Conservation (phyloP, 2,888 invertebrate genomes). For the Drosophila trichaetosa region DNA sequence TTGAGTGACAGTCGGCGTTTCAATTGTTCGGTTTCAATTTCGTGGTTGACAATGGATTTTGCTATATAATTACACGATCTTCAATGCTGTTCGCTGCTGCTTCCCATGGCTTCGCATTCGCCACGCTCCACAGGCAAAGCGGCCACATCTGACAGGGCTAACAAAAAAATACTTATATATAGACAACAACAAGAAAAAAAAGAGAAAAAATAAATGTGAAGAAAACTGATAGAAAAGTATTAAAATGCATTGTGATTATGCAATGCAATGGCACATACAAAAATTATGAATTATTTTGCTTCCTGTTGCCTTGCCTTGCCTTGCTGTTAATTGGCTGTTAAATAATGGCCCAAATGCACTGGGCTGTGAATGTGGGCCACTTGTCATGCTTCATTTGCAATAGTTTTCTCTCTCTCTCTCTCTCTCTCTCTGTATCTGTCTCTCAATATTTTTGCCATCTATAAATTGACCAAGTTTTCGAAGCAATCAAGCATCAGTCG, state of each 20-base stretch:
- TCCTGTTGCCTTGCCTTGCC: conserved; percentile 61
- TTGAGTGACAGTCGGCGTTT: conserved; percentile 63
- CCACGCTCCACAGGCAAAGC: conserved; percentile 76
- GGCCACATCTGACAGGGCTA: conserved; percentile 61
- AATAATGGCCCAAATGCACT: conserved; percentile 67
- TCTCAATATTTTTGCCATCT: conserved; percentile 43
- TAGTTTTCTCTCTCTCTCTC: background rate
- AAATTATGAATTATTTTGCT: conserved; percentile 66
- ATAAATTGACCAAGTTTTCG: conserved; percentile 66
- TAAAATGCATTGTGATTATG: conserved; percentile 71
- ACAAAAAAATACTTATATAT: conserved; percentile 16
- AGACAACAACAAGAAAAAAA: background rate
- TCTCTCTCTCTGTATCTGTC: background rate
- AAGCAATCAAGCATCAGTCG: conserved; percentile 45
- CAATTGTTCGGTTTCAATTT: conserved; percentile 79
- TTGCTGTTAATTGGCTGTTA: conserved; percentile 66
- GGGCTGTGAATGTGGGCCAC: conserved; percentile 70
- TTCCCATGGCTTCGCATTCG: conserved; percentile 73
- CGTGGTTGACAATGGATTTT: conserved; percentile 80
- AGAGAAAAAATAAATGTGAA: background rate
- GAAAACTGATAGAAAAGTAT: conserved; percentile 26
- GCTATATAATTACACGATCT: conserved; percentile 79
- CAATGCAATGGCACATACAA: conserved; percentile 58
- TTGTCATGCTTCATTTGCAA: conserved; percentile 72
- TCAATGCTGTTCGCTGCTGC: conserved; percentile 56